A percentile compares a stretch with the other conserved stretches of the same genome.
These are phyloP conservation scores for Myotis findleyi DNA, from an alignment of 2,797 vertebrate genomes.

Conservation along the genomic window DNA sequence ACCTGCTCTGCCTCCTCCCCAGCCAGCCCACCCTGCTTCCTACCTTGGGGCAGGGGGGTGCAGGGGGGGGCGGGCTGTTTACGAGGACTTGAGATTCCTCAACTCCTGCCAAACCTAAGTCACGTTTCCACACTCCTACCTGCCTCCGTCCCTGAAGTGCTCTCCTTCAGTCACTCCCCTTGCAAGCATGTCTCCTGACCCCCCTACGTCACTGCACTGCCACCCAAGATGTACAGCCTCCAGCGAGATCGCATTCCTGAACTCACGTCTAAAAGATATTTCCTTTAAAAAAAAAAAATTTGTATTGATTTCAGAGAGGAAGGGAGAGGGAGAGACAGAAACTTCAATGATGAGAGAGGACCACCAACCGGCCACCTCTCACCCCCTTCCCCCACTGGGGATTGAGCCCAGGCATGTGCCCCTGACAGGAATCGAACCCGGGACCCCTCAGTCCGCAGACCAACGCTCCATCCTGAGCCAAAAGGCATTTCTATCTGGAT, in stretches of 20 bases:
- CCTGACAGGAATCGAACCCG: too few species aligned
- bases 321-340: too few species aligned
- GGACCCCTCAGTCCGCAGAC: too few species aligned
- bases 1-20: not conserved
- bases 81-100: not conserved
- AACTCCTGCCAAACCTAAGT: not conserved
- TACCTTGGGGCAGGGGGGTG: accelerated
- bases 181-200: too few species aligned
- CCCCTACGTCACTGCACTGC: not conserved
- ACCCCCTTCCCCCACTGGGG: too few species aligned
- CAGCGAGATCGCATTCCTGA: not conserved
- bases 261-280: not conserved
- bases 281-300: not conserved
- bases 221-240: not conserved
- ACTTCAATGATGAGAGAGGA: too few species aligned
- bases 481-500: not conserved
- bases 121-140: not conserved
- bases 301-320: too few species aligned
- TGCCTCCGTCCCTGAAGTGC: not conserved
- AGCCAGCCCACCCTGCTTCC: not conserved
- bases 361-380: too few species aligned
- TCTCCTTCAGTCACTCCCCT: not conserved
- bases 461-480: too few species aligned
- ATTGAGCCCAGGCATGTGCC: too few species aligned
- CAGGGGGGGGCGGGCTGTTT: accelerated